Base-by-base conservation (phyloP, 2,797 vertebrate species). In the Monodelphis domestica region DNA sequence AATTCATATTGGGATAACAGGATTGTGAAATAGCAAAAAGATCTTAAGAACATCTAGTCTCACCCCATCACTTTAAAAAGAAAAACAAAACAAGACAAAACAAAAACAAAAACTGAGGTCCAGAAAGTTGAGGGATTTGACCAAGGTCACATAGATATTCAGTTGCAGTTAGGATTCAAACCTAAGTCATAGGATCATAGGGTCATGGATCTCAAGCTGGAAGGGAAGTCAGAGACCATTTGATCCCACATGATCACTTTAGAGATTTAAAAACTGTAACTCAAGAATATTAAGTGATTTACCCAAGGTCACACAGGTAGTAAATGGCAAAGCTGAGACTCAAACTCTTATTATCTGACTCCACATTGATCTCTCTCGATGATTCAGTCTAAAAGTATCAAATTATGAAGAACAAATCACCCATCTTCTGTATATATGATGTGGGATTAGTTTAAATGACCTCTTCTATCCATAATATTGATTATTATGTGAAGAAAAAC, bases 391-490 rank as follows among this genome's bases (percentile, higher is more conserved):
- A 45, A 84, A n/a, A 12, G 38, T 95, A 92, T 87, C 91, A 30
- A 89, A 92, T 89, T 95, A 51, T 70, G 52, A 90, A 92, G 90
- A 50, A 51, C 90, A 94, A 96, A 90, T 95, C 92, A 91, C 91
- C 84, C 92, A 89, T 0, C 52, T 95, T 97, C 26, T 53, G 1
- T 0, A 1, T 50, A 26, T 84, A 26, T 10, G 50, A 45, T 11
- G 38, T 26, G 11, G 38, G 17, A 4, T 26, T 50, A 84, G 38
- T 2, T 9, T 45, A 84, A 45, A 50, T 26, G 7, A 50, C 26
- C 12, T 11, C 70, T 45, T 6, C 5, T 38, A 84, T 38, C 9
- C 9, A 9, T 29, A 84, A 84, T 10, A 26, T 84, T 84, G 38
- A 84, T 24, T 17, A 26, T 45, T 50, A 84, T 84, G 21, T 84